Percentiles rank a stretch among this genome's conserved stretches.
These are phyloP conservation scores for Saturnia pavonia DNA, from an alignment of 2,888 invertebrate genomes.

Conservation along the genomic window DNA sequence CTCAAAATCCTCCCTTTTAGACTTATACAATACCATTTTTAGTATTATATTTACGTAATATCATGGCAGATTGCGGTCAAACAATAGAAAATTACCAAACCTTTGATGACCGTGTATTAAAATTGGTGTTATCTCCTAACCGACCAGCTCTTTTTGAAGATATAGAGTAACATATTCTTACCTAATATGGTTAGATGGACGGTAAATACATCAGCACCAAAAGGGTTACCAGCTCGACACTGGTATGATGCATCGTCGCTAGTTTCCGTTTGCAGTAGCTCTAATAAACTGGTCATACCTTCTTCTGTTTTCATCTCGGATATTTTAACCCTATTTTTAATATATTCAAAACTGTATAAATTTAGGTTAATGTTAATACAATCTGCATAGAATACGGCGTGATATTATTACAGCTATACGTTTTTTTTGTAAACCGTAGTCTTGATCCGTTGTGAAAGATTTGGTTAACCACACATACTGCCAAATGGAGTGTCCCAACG, in stretches of 20 bases:
- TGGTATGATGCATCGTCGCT: conserved; percentile 74
- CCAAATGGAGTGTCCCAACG: background rate
- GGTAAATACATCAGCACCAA: conserved; percentile 70
- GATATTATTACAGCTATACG: background rate
- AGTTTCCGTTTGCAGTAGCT: conserved; percentile 69
- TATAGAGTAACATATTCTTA: conserved; percentile 36
- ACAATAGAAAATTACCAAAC: no score
- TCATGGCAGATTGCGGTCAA: no score
- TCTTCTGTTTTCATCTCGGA: conserved; percentile 73
- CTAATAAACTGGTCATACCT: conserved; percentile 67
- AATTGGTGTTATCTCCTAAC: background rate
- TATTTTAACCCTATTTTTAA: conserved; percentile 63
- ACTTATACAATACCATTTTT: no score
- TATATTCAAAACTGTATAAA: background rate
- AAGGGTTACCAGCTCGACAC: conserved; percentile 75
- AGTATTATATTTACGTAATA: no score
- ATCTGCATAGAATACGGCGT: background rate
- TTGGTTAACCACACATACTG: background rate
- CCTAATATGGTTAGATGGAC: conserved; percentile 72
- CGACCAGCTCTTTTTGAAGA: background rate
- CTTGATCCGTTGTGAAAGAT: background rate
- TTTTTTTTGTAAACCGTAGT: background rate
- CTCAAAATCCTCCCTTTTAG: no score
- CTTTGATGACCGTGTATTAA: background rate
- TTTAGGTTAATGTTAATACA: background rate